These are phyloP conservation scores for Iguana delicatissima DNA, from an alignment of 2,797 vertebrate species.

Conservation along the genomic window DNA sequence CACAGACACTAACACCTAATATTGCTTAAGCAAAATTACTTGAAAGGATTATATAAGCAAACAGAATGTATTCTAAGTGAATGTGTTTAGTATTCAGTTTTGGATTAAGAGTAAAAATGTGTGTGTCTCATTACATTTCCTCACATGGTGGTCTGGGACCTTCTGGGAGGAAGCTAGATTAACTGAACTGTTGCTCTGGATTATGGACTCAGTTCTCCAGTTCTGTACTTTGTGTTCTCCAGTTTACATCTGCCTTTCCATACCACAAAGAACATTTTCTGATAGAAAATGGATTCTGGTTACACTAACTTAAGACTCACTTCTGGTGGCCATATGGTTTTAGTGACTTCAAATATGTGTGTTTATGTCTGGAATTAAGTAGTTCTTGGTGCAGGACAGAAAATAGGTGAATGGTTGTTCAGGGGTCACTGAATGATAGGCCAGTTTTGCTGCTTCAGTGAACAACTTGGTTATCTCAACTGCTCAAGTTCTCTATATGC, in stretches of 20 bases:
- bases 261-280: not conserved
- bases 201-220: not conserved
- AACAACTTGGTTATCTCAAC: not conserved
- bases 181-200: not conserved
- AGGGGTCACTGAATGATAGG: not conserved
- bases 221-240: not conserved
- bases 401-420: accelerated
- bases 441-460: conserved; percentile 41
- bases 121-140: conserved; percentile 10
- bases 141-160: not conserved
- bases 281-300: conserved; percentile 14
- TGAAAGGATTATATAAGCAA: not conserved
- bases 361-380: conserved; percentile 9
- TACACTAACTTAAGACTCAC: conserved; percentile 25
- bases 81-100: not conserved
- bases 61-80: not conserved
- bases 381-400: not conserved
- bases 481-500: conserved; percentile 39
- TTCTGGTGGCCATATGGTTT: not conserved
- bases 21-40: not conserved
- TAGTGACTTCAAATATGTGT: not conserved
- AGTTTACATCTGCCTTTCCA: not conserved
- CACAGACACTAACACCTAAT: not conserved
- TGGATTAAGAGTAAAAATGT: conserved; percentile 17
- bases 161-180: not conserved